phyloP scores from a whole-genome alignment of 2,113 vertebrate species.

The Petrocephalus zakoni region DNA sequence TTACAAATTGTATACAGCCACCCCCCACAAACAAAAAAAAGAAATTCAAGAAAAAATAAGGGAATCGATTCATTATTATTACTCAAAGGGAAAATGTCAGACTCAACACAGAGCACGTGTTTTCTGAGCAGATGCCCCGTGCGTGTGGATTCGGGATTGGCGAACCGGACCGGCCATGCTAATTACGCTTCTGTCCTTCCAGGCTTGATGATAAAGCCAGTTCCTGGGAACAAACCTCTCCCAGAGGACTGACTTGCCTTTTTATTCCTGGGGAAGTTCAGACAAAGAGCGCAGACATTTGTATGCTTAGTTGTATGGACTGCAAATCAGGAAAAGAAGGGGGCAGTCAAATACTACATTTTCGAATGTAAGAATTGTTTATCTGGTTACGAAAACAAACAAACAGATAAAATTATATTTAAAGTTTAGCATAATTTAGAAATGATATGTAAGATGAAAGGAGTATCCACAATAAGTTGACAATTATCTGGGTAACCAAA shows the following conservation, averaged over 20 bases:
- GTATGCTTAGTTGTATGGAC: constrained; percentile 5
- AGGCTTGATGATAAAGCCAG: background rate
- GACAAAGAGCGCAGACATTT: constrained; percentile 18
- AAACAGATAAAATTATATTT: background rate
- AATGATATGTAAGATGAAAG: background rate
- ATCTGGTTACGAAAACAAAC: background rate
- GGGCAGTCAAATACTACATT: background rate
- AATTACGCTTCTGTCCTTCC: constrained; percentile 14
- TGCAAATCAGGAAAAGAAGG: background rate
- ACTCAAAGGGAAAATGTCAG: background rate
- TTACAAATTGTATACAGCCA: constrained; percentile 16
- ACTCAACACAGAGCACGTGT: background rate
- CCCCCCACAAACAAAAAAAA: background rate
- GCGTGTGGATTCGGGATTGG: background rate
- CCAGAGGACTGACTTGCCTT: background rate
- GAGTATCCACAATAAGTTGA: background rate
- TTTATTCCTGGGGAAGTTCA: background rate
- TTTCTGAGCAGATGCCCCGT: background rate
- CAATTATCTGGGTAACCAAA: background rate
- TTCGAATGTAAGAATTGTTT: background rate
- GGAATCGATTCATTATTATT: background rate
- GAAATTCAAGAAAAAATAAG: constrained; percentile 12
- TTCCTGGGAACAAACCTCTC: constrained; percentile 7
- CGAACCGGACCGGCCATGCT: background rate
- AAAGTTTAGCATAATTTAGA: background rate